Evolutionary conservation across 2,888 invertebrate genomes (phyloP), one percentile per base, ranked within the genome.

Genomic region (Andrena bicolor): DNA sequence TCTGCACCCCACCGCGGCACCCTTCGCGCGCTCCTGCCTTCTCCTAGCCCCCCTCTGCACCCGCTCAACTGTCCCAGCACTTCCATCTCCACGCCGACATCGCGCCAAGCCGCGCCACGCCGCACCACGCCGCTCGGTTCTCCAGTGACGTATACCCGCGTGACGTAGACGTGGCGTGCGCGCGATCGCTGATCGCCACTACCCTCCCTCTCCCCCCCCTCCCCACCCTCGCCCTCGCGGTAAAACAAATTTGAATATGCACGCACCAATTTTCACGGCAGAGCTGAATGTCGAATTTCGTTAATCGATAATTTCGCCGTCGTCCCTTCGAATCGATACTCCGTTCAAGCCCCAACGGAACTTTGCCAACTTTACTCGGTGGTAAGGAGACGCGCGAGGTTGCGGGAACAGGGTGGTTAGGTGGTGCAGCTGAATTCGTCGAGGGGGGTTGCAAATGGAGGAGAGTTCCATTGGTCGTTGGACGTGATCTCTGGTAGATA

Each of bases 11-110:
- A 70, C 77, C 58, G 2, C 8, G 13, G 93, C 93, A 90, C 94
- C 95, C 95, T 95, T 95, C 95, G 93, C 94, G 76, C 83, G 85
- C 80, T 83, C 81, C 86, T 74, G 78, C 65, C 86, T 83, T 82
- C 86, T 77, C 77, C 86, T 80, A 58, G 1, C 35, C 23, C 41
- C 58, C 81, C 83, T 66, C 61, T 69, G 6, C 51, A n/a, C 35
- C 35, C 61, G 28, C 16, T 5, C 66, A 63, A 53, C 63, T 32
- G n/a, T 26, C 76, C 71, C 26, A 7, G 13, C 56, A 26, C 20
- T 53, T n/a, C 35, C 56, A 60, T 76, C 76, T 77, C 79, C 71
- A 41, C 72, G 76, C 92, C 92, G 2, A 2, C 5, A 1, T 93
- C 23, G 93, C 91, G 58, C 61, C 64, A 6, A 35, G 75, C 79